These are phyloP conservation scores for Clamator glandarius DNA, from an alignment of 2,797 vertebrate species.

Conservation along the genomic window DNA sequence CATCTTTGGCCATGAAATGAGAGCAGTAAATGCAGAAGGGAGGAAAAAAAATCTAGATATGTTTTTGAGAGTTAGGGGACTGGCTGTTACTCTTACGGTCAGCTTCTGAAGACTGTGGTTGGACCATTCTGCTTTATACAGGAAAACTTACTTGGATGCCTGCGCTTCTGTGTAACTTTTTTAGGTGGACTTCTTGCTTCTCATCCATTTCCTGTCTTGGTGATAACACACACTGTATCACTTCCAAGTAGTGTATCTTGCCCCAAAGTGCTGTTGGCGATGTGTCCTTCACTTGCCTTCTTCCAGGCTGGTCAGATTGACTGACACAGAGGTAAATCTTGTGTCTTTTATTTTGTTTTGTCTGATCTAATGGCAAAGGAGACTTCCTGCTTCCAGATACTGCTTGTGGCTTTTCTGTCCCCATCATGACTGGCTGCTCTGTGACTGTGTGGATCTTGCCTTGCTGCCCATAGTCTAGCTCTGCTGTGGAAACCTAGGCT, in stretches of 20 bases:
- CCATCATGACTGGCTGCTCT: not conserved
- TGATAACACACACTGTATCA: not conserved
- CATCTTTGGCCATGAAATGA: not conserved
- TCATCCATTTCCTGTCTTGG: not conserved
- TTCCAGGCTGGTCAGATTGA: not conserved
- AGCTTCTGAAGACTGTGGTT: not conserved
- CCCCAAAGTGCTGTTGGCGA: not conserved
- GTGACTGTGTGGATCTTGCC: not conserved
- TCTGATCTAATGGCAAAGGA: not conserved
- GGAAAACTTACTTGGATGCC: not conserved
- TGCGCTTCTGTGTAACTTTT: not conserved
- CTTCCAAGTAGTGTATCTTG: not conserved
- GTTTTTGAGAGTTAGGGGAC: not conserved
- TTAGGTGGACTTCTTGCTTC: not conserved
- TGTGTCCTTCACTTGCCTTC: not conserved
- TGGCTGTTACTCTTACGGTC: not conserved
- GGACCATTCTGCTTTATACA: not conserved
- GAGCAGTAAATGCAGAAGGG: not conserved
- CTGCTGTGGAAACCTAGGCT: not conserved
- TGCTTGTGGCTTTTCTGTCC: not conserved
- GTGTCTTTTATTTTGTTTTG: not conserved
- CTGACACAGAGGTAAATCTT: not conserved
- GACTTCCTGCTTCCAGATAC: not conserved
- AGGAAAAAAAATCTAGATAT: not conserved
- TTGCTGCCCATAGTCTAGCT: not conserved